Percentiles rank a stretch among this genome's conserved stretches.
Evolutionary conservation across 2,113 vertebrate genomes (phyloP).

Genomic region (Clarias batrachus): DNA sequence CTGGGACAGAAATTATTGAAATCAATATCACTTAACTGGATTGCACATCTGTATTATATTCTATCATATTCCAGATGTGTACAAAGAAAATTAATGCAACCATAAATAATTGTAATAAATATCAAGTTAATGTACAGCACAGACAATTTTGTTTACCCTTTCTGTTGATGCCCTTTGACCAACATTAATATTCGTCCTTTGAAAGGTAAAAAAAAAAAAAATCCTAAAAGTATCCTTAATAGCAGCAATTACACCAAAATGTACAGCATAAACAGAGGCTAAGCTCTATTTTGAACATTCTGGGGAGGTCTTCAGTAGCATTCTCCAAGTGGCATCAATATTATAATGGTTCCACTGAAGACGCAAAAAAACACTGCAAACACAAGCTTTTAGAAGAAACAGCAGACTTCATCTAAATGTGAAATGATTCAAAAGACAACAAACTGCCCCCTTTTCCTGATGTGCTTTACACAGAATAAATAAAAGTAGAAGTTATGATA

Average conservation of each 20-base stretch:
- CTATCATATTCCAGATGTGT: conserved; percentile 73
- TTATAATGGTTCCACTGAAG: conserved; percentile 60
- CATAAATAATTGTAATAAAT: conserved; percentile 99
- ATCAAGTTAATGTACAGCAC: conserved; percentile 92
- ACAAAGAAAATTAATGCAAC: conserved; percentile 88
- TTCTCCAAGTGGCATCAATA: conserved; percentile 57
- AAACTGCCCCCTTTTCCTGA: conserved; percentile 53
- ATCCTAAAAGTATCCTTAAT: conserved; percentile 49
- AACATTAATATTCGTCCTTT: conserved; percentile 55
- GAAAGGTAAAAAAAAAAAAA: conserved; percentile 55
- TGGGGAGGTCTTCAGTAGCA: conserved; percentile 30
- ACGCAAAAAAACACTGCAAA: conserved; percentile 70
- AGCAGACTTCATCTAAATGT: conserved; percentile 63
- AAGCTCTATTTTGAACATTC: conserved; percentile 14
- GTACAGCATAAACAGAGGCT: conserved; percentile 54
- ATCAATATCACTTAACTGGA: conserved; percentile 73
- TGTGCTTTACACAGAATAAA: conserved; percentile 65
- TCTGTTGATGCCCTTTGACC: conserved; percentile 69
- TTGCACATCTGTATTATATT: conserved; percentile 76
- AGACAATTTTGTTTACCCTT: conserved; percentile 70
- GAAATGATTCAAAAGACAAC: conserved; percentile 63
- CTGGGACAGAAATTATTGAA: conserved; percentile 74
- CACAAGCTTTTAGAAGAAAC: conserved; percentile 64
- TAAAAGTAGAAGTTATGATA: not conserved
- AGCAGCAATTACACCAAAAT: conserved; percentile 77